Conservation (phyloP, 1,140 invertebrate species). For the Drosophila albomicans region DNA sequence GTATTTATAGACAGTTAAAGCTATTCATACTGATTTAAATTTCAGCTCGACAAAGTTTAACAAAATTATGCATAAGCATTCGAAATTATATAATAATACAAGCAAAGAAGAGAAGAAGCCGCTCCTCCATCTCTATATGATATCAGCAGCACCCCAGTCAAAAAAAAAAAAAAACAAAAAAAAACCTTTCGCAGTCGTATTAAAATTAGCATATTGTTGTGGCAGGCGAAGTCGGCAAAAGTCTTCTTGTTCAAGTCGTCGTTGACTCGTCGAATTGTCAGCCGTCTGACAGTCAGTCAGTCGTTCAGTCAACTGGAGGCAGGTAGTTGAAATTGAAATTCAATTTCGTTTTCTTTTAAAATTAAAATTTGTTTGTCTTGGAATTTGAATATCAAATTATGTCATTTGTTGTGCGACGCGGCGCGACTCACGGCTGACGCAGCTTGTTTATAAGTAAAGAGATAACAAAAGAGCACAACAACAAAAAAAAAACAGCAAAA, state of each 20-base stretch:
- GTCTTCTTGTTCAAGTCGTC: no score
- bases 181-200: constrained; percentile 52
- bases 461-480: constrained; percentile 8
- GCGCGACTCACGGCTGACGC: constrained; percentile 1
- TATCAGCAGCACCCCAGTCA: constrained; percentile 47
- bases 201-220: constrained; percentile 68
- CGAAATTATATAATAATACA: constrained; percentile 41
- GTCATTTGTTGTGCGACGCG: constrained; percentile 65
- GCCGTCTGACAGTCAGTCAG: constrained; percentile 23
- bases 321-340: constrained; percentile 79
- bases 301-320: constrained; percentile 39
- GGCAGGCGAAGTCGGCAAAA: constrained; percentile 23
- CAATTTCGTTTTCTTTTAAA: constrained; percentile 81
- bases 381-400: constrained; percentile 81
- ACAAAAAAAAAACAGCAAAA: constrained; percentile 40
- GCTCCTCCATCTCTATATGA: constrained; percentile 49
- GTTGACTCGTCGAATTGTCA: constrained; percentile 21
- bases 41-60: constrained; percentile 52
- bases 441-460: constrained; percentile 46
- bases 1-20: constrained; percentile 58
- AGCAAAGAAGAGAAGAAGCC: constrained; percentile 21
- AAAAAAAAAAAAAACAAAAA: constrained; percentile 32
- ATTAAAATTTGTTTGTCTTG: constrained; percentile 77
- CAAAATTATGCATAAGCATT: constrained; percentile 59
- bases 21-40: constrained; percentile 56